Evolutionary conservation across 2,888 invertebrate species (phyloP).

Genomic region (Crepidodera aurea): DNA sequence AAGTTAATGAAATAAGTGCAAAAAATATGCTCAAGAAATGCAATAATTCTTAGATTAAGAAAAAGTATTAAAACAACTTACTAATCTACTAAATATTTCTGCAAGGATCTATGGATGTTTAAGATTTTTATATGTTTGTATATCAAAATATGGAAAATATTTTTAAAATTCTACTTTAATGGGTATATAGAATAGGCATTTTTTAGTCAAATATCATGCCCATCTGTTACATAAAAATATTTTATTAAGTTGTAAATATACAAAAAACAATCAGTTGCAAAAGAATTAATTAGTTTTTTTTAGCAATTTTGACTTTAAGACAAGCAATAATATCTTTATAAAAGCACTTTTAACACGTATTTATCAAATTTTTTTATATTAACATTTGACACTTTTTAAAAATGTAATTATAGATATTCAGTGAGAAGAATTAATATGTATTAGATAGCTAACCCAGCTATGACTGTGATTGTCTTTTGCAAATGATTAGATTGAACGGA

Average conservation of each 20-base stretch:
- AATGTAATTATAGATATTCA: too few species aligned
- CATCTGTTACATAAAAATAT: too few species aligned
- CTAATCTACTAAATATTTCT: not conserved
- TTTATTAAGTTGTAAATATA: too few species aligned
- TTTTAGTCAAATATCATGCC: too few species aligned
- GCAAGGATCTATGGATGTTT: not conserved
- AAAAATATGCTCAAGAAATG: not conserved
- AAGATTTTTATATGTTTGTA: not conserved
- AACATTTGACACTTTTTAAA: too few species aligned
- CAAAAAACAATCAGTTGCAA: not conserved
- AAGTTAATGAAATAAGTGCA: not conserved
- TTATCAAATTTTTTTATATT: not conserved
- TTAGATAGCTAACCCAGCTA: not conserved
- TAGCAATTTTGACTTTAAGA: not conserved
- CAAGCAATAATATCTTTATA: not conserved
- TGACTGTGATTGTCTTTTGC: slow-evolving; percentile 1
- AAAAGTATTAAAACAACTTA: not conserved
- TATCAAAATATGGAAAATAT: too few species aligned
- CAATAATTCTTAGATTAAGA: slow-evolving; percentile 1
- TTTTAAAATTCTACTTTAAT: too few species aligned
- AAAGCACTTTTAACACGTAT: not conserved
- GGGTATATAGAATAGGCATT: too few species aligned
- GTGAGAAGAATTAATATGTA: too few species aligned
- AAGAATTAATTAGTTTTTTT: not conserved
- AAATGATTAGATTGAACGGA: not conserved